A percentile compares a stretch with the other conserved stretches of the same genome.
phyloP scores from a whole-genome alignment of 2,888 invertebrate genomes.

The Zeuzera pyrina region DNA sequence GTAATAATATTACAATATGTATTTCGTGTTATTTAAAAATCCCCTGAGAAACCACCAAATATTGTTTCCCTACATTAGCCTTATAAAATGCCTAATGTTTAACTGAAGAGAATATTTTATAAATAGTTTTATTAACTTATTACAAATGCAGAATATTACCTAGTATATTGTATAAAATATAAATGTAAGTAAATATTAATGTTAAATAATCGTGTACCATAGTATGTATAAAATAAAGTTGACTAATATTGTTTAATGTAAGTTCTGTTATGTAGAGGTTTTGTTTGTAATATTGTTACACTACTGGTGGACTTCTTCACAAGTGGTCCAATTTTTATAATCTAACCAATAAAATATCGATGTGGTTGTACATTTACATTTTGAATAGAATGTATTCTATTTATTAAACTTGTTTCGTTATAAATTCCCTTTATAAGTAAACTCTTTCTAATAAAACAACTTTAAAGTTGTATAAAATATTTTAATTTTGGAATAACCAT shows the following conservation, averaged over 20 bases:
- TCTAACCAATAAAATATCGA: conserved; percentile 73
- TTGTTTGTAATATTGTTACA: conserved; percentile 73
- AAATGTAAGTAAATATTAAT: conserved; percentile 61
- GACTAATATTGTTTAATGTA: conserved; percentile 61
- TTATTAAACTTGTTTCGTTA: conserved; percentile 54
- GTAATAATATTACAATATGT: conserved; percentile 24
- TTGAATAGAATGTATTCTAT: conserved; percentile 70
- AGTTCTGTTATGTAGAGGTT: conserved; percentile 73
- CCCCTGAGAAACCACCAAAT: conserved; percentile 62
- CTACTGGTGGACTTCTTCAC: conserved; percentile 61
- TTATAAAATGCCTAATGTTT: conserved; percentile 68
- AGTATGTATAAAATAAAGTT: conserved; percentile 72
- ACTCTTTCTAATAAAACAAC: too few relatives aligned
- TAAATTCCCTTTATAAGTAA: too few relatives aligned
- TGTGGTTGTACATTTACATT: conserved; percentile 73
- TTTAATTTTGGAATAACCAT: too few relatives aligned
- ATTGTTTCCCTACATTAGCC: conserved; percentile 69
- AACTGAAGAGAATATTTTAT: conserved; percentile 70
- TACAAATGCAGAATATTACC: conserved; percentile 67
- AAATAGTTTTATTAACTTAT: conserved; percentile 69
- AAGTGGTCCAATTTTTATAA: conserved; percentile 72
- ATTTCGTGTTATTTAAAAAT: conserved; percentile 47
- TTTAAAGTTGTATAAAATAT: too few relatives aligned
- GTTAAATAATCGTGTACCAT: conserved; percentile 70
- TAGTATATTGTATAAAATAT: conserved; percentile 66